Evolutionary conservation across 2,113 vertebrate species (phyloP), one percentile per base, ranked within the genome.

Genomic region (Puffinus mauretanicus): DNA sequence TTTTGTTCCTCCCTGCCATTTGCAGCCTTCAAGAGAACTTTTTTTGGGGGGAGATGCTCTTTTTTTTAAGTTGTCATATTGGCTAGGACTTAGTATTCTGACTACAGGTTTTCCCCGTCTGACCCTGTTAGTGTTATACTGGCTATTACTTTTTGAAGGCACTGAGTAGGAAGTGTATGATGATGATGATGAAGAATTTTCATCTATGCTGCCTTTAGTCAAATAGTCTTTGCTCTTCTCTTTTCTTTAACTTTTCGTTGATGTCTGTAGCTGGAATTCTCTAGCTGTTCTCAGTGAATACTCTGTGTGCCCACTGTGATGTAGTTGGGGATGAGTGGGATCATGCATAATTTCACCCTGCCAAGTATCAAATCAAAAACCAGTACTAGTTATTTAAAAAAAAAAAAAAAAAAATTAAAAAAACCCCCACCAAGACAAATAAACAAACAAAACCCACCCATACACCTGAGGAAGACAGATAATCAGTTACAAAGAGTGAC

Each of bases 1-100:
- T 29, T 73, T 78, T 46, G 4, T 21, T 38, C 9, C 42, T 6
- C 34, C 2, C 13, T 40, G 9, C 14, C 3, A 36, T 55, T 38
- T 49, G 7, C n/a, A 78, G 13, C 25, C 21, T 66, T 72, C 32
- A n/a, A 29, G 24, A 82, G 12, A 77, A 61, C 13, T 29, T 88
- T 16, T 15, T 15, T 40, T 40, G 40, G 1, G 7, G 15, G 14
- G 4, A 55, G 4, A 6, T 20, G 6, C 10, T 46, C 2, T 4
- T 84, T 36, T 60, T 49, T 46, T 58, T 9, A 20, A 60, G 13
- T 40, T 85, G 22, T 69, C 11, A 13, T n/a, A 25, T 46, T 67
- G 25, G 4, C n/a, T 79, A 38, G 19, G n/a, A 44, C 7, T 55
- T 75, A 11, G 6, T 58, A 85, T 80, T 73, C 21, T 55, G 52